A percentile compares a stretch with the other conserved stretches of the same genome.
Evolutionary conservation across 2,888 invertebrate species (phyloP).

Genomic region (Scaptomyza parva): DNA sequence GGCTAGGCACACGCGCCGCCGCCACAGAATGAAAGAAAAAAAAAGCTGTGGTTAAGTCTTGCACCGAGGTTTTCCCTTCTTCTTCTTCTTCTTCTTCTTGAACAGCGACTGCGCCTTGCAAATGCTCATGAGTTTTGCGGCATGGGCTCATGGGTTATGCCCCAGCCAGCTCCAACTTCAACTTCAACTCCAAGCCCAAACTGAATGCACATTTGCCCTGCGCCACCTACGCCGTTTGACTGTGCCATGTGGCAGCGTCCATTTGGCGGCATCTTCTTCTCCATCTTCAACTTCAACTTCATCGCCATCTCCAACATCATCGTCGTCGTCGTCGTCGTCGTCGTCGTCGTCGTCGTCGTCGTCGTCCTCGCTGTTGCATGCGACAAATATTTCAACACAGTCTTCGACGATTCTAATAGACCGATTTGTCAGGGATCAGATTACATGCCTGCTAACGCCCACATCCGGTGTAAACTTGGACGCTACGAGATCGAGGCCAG

Average conservation of each 20-base stretch:
- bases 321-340: slow-evolving; percentile 8
- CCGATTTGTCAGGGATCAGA: slow-evolving; percentile 84
- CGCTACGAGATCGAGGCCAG: slow-evolving; percentile 25
- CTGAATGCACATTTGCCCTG: slow-evolving; percentile 64
- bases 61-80: slow-evolving; percentile 33
- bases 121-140: slow-evolving; percentile 21
- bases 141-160: slow-evolving; percentile 51
- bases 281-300: slow-evolving; percentile 3
- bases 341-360: slow-evolving; percentile 6
- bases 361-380: slow-evolving; percentile 55
- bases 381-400: slow-evolving; percentile 83
- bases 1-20: slow-evolving; percentile 82
- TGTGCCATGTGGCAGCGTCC: slow-evolving; percentile 41
- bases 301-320: slow-evolving; percentile 9
- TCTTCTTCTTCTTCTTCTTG: too few species aligned
- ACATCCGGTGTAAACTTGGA: slow-evolving; percentile 76
- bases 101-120: slow-evolving; percentile 14
- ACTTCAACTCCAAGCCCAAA: slow-evolving; percentile 18
- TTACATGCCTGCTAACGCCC: slow-evolving; percentile 83
- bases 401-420: slow-evolving; percentile 83
- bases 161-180: slow-evolving; percentile 27
- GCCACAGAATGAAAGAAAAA: slow-evolving; percentile 15
- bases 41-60: slow-evolving; percentile 39
- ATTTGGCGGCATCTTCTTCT: slow-evolving; percentile 55
- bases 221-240: slow-evolving; percentile 65